Percentiles rank a stretch among this genome's conserved stretches.
phyloP scores from a whole-genome alignment of 1,140 invertebrate genomes.

The Eueides isabella region DNA sequence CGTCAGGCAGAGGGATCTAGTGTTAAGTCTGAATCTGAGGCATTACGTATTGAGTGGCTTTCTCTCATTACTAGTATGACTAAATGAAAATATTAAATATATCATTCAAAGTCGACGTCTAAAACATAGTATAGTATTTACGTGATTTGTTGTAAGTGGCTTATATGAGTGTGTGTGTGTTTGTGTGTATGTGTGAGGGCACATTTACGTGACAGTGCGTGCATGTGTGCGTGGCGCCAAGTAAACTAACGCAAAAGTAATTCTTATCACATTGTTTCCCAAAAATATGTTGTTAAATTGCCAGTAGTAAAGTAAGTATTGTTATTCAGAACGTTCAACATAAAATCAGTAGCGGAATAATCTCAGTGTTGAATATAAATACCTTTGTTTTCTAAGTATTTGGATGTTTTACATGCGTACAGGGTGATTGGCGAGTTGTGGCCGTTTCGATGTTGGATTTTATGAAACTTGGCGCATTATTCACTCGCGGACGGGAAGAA shows the following conservation, averaged over 20 bases:
- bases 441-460: too few species aligned
- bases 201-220: background rate
- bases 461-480: too few species aligned
- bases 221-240: background rate
- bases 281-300: slow-evolving; percentile 23
- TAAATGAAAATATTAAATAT: too few species aligned
- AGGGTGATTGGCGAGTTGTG: too few species aligned
- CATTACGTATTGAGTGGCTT: too few species aligned
- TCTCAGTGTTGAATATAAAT: background rate
- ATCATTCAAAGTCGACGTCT: background rate
- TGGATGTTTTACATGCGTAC: background rate
- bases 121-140: background rate
- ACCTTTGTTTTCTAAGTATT: background rate
- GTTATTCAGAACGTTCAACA: slow-evolving; percentile 9
- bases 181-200: too few species aligned
- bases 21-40: too few species aligned
- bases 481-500: too few species aligned
- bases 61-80: too few species aligned
- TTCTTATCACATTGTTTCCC: slow-evolving; percentile 45
- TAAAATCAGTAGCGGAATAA: slow-evolving; percentile 40
- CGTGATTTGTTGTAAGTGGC: too few species aligned
- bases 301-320: background rate
- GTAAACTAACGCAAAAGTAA: slow-evolving; percentile 19
- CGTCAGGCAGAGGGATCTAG: too few species aligned
- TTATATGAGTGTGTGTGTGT: too few species aligned